Conservation (phyloP, 2,113 vertebrate genomes). For the Antigone vipio region DNA sequence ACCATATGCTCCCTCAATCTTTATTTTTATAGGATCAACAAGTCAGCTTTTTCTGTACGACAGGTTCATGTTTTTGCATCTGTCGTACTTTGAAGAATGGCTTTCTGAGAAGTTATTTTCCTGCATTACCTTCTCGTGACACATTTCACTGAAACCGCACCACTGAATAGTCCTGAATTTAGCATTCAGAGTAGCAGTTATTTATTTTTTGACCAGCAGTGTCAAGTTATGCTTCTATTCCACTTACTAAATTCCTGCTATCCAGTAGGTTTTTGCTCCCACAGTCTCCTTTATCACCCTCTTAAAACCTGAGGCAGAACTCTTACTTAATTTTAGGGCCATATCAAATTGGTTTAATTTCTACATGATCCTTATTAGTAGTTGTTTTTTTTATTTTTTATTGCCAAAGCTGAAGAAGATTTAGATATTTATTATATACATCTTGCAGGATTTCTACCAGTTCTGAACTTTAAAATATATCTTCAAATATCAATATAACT, state of each 20-base stretch:
- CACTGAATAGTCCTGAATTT: not conserved
- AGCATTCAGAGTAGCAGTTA: not conserved
- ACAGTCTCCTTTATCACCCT: not conserved
- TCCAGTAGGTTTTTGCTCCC: not conserved
- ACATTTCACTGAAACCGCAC: not conserved
- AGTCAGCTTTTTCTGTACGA: not conserved
- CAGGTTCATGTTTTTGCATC: not conserved
- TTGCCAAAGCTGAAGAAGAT: not conserved
- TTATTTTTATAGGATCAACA: not conserved
- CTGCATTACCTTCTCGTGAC: not conserved
- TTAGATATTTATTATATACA: not conserved
- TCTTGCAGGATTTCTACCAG: not conserved
- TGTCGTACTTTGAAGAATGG: not conserved
- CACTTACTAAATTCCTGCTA: not conserved
- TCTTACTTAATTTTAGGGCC: not conserved
- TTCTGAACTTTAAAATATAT: not conserved
- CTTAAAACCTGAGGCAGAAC: not conserved
- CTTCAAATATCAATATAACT: not conserved
- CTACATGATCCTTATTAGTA: not conserved
- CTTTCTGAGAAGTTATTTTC: not conserved
- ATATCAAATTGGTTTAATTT: not conserved
- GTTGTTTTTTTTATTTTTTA: not conserved
- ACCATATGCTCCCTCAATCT: conserved; percentile 9
- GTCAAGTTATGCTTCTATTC: not conserved
- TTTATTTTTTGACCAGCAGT: not conserved